A percentile compares a stretch with the other conserved stretches of the same genome.
phyloP scores from a whole-genome alignment of 2,797 vertebrate genomes.

The Falco naumanni region DNA sequence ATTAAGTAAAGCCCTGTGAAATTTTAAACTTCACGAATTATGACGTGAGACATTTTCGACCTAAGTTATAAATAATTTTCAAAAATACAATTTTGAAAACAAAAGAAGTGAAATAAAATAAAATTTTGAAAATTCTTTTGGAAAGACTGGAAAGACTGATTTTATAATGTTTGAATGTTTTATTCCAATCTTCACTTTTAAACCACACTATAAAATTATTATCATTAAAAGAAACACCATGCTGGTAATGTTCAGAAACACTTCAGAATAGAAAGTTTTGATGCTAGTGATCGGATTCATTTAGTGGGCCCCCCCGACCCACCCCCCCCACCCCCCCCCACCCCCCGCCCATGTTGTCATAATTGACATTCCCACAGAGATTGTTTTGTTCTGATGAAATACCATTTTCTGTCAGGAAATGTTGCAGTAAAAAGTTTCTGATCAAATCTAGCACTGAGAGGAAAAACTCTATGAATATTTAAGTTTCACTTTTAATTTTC shows the following conservation, averaged over 20 bases:
- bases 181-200: neutral
- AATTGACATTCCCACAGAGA: neutral
- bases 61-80: neutral
- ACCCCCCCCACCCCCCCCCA: too few relatives aligned
- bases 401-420: neutral
- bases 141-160: neutral
- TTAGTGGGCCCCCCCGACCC: neutral
- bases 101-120: neutral
- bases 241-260: constrained; percentile 2
- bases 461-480: constrained; percentile 15
- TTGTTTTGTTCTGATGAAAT: constrained; percentile 1
- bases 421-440: neutral
- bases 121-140: neutral
- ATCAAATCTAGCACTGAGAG: neutral
- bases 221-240: constrained; percentile 22
- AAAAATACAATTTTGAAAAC: neutral
- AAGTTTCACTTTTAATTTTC: constrained; percentile 18
- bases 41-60: neutral
- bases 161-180: neutral
- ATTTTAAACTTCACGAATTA: neutral
- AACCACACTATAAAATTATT: neutral
- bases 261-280: constrained; percentile 14
- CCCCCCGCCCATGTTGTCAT: neutral
- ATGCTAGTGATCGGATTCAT: neutral
- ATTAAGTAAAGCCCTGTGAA: neutral